Base-by-base conservation (phyloP, 2,113 vertebrate species). In the Chelonoidis abingdonii region DNA sequence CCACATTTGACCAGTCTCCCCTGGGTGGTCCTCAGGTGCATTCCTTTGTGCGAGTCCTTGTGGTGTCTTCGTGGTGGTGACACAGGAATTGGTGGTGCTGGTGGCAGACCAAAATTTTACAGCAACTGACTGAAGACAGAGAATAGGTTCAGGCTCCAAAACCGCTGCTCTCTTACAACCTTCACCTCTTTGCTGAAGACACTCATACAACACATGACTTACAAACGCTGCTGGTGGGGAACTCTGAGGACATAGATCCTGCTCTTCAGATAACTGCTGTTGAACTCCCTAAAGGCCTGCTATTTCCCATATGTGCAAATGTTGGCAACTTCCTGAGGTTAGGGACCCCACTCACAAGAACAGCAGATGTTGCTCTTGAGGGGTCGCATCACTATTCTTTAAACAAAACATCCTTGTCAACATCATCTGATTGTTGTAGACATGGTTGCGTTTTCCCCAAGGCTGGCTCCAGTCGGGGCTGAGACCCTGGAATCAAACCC, bases 371-470 rank as follows among this genome's bases (percentile, higher is more conserved):
- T 78, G 75, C 16, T 38, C 25, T 16, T 19, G 0, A 24, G 49
- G 49, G 75, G 35, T 65, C 87, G 69, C 31, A n/a, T 17, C 4
- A 14, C 52, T 8, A 44, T 41, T 47, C 87, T 85, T 91, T 76
- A 83, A 10, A 57, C 16, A 38, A 65, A 31, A 76, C 38, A 72
- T 72, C n/a, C 72, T 25, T 13, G 38, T 76, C 24, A 76, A 44
- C 38, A 44, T 76, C 21, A 41, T 22, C 72, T 62, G 5, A 24
- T 31, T 78, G 14, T 0, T 3, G 80, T 85, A 53, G 62, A 52
- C 5, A 52, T 0, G 0, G 47, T 1, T 0, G 0, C 6, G 31
- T 41, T 87, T 86, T 56, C 47, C 79, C 76, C 35, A 8, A 47
- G 44, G 9, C 10, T 27, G 65, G 4, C 62, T 75, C 62, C 79